A percentile compares a stretch with the other conserved stretches of the same genome.
These are phyloP conservation scores for Schizotus pectinicornis DNA, from an alignment of 2,888 invertebrate genomes.

Conservation along the genomic window DNA sequence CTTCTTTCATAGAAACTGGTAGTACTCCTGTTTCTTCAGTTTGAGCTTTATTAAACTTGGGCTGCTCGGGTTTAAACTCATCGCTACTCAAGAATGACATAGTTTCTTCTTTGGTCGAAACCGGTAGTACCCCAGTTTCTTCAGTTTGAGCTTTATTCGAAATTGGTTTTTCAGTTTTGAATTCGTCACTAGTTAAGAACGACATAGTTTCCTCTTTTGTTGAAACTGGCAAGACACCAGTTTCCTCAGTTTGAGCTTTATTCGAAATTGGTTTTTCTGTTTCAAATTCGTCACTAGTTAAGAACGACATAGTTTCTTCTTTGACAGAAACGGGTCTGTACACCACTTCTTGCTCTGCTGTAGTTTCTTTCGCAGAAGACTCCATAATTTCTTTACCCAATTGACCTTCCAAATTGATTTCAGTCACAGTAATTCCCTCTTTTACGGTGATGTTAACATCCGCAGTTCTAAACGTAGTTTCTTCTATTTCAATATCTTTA, in stretches of 20 bases:
- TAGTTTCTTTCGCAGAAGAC: constrained; percentile 57
- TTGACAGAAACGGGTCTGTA: constrained; percentile 58
- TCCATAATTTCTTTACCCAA: constrained; percentile 55
- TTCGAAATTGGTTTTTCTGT: constrained; percentile 40
- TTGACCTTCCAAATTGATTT: constrained; percentile 52
- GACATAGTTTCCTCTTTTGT: constrained; percentile 1
- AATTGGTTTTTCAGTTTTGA: neutral
- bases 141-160: constrained; percentile 2
- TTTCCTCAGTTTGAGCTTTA: constrained; percentile 37
- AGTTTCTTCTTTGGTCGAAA: constrained; percentile 8
- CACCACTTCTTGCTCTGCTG: constrained; percentile 57
- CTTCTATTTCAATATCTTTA: constrained; percentile 39
- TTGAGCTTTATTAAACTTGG: constrained; percentile 1
- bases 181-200: neutral
- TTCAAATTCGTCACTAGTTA: constrained; percentile 48
- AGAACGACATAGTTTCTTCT: constrained; percentile 52
- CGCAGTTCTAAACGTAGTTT: constrained; percentile 46
- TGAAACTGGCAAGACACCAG: constrained; percentile 2
- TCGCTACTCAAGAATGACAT: neutral
- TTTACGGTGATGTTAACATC: constrained; percentile 48
- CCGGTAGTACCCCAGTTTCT: constrained; percentile 1
- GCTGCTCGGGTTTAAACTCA: neutral
- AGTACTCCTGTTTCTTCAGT: constrained; percentile 1
- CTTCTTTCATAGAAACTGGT: constrained; percentile 4
- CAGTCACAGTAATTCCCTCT: constrained; percentile 56